Evolutionary conservation across 1,140 invertebrate species (phyloP).

Genomic region (Diprion similis): DNA sequence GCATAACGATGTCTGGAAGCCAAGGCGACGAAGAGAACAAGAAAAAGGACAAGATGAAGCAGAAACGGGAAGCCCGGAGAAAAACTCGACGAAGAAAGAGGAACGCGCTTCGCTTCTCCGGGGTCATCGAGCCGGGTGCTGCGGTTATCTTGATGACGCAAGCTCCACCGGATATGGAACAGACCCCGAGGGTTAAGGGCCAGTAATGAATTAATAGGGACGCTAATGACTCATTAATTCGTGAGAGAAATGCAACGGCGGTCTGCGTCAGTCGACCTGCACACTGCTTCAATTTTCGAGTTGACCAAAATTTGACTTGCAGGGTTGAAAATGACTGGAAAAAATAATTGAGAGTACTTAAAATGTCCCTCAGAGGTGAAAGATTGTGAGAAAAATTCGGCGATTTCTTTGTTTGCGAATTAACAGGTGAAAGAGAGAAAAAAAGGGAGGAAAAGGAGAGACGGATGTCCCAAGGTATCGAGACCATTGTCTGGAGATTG

Average conservation of each 20-base stretch:
- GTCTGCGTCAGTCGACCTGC: neutral
- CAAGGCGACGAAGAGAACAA: neutral
- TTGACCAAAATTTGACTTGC: neutral
- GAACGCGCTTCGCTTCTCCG: neutral
- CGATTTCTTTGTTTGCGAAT: too few species aligned
- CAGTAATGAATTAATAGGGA: constrained; percentile 43
- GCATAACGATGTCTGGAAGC: too few species aligned
- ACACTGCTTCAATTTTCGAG: neutral
- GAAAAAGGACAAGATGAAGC: neutral
- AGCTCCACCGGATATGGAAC: constrained; percentile 45
- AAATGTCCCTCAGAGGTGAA: neutral
- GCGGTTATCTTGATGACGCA: constrained; percentile 4
- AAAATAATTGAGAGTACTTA: neutral
- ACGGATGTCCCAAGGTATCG: too few species aligned
- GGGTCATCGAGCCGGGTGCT: constrained; percentile 1
- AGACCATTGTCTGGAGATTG: too few species aligned
- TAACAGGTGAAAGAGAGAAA: too few species aligned
- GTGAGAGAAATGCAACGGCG: neutral
- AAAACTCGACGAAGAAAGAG: neutral
- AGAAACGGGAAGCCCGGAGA: neutral
- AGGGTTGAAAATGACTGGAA: neutral
- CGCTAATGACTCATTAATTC: constrained; percentile 4
- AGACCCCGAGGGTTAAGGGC: constrained; percentile 47
- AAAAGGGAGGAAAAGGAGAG: too few species aligned
- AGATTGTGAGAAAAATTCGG: neutral